Base-by-base conservation (phyloP, 2,888 invertebrate genomes). In the Antheraea assamensis region DNA sequence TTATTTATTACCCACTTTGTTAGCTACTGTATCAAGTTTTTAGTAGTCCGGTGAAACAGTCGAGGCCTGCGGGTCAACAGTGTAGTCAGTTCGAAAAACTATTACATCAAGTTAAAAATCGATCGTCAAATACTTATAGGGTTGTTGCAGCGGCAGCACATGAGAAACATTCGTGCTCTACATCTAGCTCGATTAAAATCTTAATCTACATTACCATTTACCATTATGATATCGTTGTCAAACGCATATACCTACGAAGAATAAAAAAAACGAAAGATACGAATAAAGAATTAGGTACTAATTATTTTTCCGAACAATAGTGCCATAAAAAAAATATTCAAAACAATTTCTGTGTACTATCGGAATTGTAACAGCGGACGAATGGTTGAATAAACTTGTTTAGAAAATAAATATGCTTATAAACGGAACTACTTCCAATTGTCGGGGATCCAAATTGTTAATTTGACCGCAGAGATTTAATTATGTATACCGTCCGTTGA, bases 391-490 rank as follows among this genome's bases (percentile, higher is more conserved):
- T 90, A 90, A 92, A 91, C 91, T 92, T 90, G 90, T 92, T 90
- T 88, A 86, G 85, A 88, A 90, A 89, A 91, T 92, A 92, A 92
- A 91, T 91, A 91, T 88, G 88, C 87, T 91, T 90, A 88, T 64
- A 64, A 90, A 90, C 90, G 91, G 89, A 91, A 93, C 92, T 92
- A 91, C 90, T 90, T 88, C 87, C 91, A 90, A 90, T 92, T 92
- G 91, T 90, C 87, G 83, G 87, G 88, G 89, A 88, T 89, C 89
- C 90, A 92, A 93, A 91, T 91, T 88, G 91, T 92, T 94, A 94
- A 93, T 94, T 94, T 93, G 92, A 92, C 93, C 93, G 91, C 92
- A 86, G 88, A 92, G 92, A 94, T 93, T 94, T 93, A 94, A 94
- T 94, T 94, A 94, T 94, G 93, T 92, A 94, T 93, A 89, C 92